Conservation (phyloP, 2,797 vertebrate species). For the Petrocephalus sullivani region DNA sequence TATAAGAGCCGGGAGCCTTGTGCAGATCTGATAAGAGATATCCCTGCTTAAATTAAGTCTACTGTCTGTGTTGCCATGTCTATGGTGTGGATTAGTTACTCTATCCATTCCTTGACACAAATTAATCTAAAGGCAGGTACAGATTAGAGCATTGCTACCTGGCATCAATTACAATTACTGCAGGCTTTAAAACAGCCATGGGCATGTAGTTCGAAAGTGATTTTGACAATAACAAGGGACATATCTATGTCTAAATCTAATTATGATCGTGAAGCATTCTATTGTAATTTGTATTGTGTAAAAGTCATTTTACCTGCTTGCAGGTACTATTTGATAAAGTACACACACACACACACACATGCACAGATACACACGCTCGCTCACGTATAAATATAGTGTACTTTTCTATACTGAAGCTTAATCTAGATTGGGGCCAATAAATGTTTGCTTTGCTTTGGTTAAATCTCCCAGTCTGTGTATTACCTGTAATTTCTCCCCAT, state of each 20-base stretch:
- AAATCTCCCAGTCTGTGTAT: not conserved
- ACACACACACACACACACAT: not conserved
- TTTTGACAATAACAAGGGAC: conserved; percentile 40
- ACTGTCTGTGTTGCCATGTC: not conserved
- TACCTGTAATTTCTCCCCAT: not conserved
- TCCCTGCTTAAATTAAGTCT: not conserved
- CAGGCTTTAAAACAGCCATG: conserved; percentile 53
- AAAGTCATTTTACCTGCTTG: not conserved
- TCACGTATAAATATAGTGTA: not conserved
- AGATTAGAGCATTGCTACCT: conserved; percentile 48
- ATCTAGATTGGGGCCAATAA: not conserved
- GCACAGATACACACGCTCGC: not conserved
- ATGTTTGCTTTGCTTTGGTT: not conserved
- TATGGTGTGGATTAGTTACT: not conserved
- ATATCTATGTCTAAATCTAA: conserved; percentile 15
- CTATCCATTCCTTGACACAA: not conserved
- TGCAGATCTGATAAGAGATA: not conserved
- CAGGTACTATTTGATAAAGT: not conserved
- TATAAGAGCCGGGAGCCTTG: not conserved
- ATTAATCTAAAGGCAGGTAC: conserved; percentile 45
- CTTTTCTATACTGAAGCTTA: not conserved
- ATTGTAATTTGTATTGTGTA: not conserved
- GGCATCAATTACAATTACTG: conserved; percentile 53
- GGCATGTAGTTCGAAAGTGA: conserved; percentile 45
- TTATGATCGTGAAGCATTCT: not conserved